Conservation (phyloP, 2,888 invertebrate genomes). For the Torymus aiolomorphi region DNA sequence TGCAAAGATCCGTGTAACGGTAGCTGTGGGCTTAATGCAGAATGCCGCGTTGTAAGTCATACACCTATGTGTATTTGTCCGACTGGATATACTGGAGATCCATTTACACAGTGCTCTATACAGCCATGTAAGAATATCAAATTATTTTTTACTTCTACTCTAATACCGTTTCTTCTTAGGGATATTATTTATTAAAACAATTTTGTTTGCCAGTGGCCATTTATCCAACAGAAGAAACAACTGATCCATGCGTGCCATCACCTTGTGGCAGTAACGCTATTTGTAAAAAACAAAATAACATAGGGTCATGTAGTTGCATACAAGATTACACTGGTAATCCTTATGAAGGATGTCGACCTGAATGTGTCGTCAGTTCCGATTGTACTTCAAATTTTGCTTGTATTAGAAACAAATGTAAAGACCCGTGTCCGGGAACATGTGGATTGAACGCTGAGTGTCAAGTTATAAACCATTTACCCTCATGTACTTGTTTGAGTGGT, state of each 20-base stretch:
- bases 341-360: conserved; percentile 82
- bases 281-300: conserved; percentile 81
- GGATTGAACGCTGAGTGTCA: conserved; percentile 86
- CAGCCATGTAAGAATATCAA: conserved; percentile 62
- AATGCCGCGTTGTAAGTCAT: conserved; percentile 66
- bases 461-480: conserved; percentile 85
- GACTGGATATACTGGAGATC: conserved; percentile 58
- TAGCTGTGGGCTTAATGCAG: conserved; percentile 70
- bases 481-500: conserved; percentile 82
- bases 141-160: conserved; percentile 75
- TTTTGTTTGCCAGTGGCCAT: no score
- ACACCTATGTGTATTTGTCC: conserved; percentile 58
- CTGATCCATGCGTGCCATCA: conserved; percentile 83
- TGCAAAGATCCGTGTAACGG: conserved; percentile 72
- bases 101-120: conserved; percentile 61
- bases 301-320: conserved; percentile 78
- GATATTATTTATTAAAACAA: no score
- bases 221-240: conserved; percentile 35
- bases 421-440: conserved; percentile 87
- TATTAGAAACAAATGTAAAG: conserved; percentile 81
- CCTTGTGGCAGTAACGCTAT: conserved; percentile 90
- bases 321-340: conserved; percentile 80
- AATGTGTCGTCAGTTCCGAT: conserved; percentile 81
- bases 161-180: no score
- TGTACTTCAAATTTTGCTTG: conserved; percentile 83